Evolutionary conservation across 2,113 vertebrate species (phyloP).

Genomic region (Podocnemis expansa): DNA sequence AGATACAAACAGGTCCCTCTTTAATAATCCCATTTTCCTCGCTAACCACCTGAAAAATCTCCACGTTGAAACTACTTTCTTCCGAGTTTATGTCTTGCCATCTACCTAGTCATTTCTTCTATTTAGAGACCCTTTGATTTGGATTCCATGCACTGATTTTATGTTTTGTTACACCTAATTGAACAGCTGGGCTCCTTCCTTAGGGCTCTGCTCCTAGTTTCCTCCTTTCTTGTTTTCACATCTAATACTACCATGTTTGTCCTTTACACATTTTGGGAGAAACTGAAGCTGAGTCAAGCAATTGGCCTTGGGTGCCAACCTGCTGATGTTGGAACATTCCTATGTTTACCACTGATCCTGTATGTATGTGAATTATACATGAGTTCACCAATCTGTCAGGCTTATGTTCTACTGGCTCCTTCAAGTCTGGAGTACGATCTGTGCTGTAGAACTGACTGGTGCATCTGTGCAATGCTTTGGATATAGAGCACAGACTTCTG

Average conservation of each 20-base stretch:
- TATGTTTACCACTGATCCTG: too few species aligned
- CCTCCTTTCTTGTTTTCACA: background rate
- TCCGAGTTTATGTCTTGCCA: accelerated
- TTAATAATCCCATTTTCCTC: accelerated
- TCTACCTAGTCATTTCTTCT: background rate
- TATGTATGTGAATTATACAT: too few species aligned
- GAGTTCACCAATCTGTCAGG: too few species aligned
- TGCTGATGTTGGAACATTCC: too few species aligned
- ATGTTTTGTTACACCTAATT: background rate
- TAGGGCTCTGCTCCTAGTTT: background rate
- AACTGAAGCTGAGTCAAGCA: too few species aligned
- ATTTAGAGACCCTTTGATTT: accelerated
- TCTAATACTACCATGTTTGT: background rate
- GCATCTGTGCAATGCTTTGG: too few species aligned
- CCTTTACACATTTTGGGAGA: background rate
- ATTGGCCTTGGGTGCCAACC: too few species aligned
- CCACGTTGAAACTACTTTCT: accelerated
- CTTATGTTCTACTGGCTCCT: too few species aligned
- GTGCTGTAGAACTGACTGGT: too few species aligned
- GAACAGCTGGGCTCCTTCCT: background rate
- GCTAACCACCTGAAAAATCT: accelerated
- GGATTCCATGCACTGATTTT: background rate
- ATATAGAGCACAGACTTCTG: too few species aligned
- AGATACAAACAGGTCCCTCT: accelerated
- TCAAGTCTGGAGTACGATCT: too few species aligned